These are phyloP conservation scores for Onychostoma macrolepis DNA, from an alignment of 2,113 vertebrate species.

Conservation along the genomic window DNA sequence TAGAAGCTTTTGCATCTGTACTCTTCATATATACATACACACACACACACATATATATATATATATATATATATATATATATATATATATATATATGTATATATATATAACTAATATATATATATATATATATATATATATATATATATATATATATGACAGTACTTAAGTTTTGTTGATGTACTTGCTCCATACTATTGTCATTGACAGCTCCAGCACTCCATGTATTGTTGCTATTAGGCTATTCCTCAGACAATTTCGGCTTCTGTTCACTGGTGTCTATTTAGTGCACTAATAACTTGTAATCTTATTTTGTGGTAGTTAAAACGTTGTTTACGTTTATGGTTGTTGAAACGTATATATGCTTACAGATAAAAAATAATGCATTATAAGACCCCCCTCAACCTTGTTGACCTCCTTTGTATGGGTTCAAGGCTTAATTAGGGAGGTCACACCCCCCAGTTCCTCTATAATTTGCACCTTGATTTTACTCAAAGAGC, in stretches of 20 bases:
- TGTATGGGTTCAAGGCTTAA: background rate
- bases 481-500: conserved; percentile 47
- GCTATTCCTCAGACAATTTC: too few species aligned
- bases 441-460: background rate
- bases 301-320: background rate
- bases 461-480: conserved; percentile 11
- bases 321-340: background rate
- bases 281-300: background rate
- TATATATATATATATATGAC: too few species aligned
- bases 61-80: too few species aligned
- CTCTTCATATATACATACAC: too few species aligned
- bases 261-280: background rate
- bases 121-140: too few species aligned
- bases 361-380: background rate
- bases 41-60: too few species aligned
- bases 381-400: background rate
- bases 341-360: background rate
- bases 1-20: too few species aligned
- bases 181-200: background rate
- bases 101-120: too few species aligned
- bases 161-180: background rate
- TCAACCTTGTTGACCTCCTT: background rate
- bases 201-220: too few species aligned
- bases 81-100: too few species aligned
- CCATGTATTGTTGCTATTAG: too few species aligned